Conservation (phyloP, 2,888 invertebrate species). For the Fabriciana adippe region DNA sequence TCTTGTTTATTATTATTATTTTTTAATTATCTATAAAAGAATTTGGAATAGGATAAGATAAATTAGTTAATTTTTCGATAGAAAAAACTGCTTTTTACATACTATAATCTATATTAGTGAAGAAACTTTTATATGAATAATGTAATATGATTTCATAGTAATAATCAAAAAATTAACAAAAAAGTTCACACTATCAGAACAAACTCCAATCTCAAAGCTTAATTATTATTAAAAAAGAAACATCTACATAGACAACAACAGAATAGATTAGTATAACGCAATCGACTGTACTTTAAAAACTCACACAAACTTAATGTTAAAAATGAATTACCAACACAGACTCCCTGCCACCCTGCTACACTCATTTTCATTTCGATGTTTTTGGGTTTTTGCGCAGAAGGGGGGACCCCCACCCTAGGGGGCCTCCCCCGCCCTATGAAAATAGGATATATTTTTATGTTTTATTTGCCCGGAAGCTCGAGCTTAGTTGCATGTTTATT, state of each 20-base stretch:
- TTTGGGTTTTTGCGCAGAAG: constrained; percentile 82
- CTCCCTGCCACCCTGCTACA: constrained; percentile 70
- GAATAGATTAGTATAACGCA: constrained; percentile 48
- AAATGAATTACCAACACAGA: constrained; percentile 82
- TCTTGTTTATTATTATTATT: background rate
- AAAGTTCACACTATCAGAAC: background rate
- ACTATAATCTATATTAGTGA: no score
- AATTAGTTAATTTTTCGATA: no score
- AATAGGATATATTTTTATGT: constrained; percentile 83
- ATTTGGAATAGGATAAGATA: background rate
- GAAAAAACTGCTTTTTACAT: no score
- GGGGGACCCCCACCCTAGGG: constrained; percentile 52
- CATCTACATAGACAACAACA: constrained; percentile 31
- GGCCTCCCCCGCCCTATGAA: constrained; percentile 77
- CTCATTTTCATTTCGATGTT: constrained; percentile 83
- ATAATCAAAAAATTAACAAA: background rate
- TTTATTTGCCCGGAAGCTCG: constrained; percentile 82
- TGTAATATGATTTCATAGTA: background rate
- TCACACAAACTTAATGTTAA: constrained; percentile 81
- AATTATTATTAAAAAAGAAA: constrained; percentile 20
- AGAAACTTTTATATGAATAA: no score
- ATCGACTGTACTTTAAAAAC: constrained; percentile 79
- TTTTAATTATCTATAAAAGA: background rate
- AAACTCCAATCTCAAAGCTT: background rate
- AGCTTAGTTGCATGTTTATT: constrained; percentile 83